A percentile compares a stretch with the other conserved stretches of the same genome.
These are phyloP conservation scores for Sitta europaea DNA, from an alignment of 2,113 vertebrate species.

Conservation along the genomic window DNA sequence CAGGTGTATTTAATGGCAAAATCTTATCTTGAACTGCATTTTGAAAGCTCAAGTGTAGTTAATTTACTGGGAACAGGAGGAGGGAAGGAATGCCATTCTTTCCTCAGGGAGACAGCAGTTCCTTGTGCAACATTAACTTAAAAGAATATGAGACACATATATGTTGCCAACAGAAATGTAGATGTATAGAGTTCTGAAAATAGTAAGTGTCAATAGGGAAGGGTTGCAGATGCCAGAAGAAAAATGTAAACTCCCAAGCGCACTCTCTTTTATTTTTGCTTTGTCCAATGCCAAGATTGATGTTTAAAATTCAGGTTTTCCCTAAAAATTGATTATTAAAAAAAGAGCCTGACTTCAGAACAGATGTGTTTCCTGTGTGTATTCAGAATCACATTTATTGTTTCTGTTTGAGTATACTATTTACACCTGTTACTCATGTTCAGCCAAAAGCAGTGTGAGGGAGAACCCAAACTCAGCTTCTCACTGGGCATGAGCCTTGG, in stretches of 20 bases:
- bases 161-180: conserved; percentile 20
- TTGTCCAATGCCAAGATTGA: not conserved
- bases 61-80: not conserved
- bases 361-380: not conserved
- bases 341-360: not conserved
- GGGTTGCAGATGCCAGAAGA: conserved; percentile 20
- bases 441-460: not conserved
- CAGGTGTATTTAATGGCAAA: conserved; percentile 14
- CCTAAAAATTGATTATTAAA: not conserved
- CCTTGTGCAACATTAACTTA: not conserved
- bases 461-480: not conserved
- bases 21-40: conserved; percentile 15
- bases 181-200: conserved; percentile 40
- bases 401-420: not conserved
- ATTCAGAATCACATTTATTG: not conserved
- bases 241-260: conserved; percentile 16
- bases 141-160: not conserved
- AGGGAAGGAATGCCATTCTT: not conserved
- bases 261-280: conserved; percentile 6
- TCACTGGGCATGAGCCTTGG: fast-evolving
- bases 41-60: not conserved
- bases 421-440: not conserved
- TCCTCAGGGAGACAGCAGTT: conserved; percentile 29
- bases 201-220: conserved; percentile 7
- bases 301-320: not conserved